Evolutionary conservation across 2,888 invertebrate species (phyloP).

Genomic region (Iphiclides podalirius): DNA sequence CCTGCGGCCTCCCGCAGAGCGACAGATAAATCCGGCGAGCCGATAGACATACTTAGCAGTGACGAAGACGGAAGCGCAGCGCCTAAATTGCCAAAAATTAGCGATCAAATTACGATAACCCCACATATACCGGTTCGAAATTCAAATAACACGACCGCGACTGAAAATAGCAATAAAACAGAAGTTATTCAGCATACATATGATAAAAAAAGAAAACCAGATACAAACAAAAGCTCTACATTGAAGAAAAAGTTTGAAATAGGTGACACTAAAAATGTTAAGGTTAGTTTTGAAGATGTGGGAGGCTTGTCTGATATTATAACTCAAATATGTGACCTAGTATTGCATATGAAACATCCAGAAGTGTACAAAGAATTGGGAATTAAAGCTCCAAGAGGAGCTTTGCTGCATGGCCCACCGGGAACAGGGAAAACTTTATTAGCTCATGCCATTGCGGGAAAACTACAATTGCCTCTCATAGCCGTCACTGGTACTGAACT

Average conservation of each 20-base stretch:
- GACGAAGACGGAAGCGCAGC: slow-evolving; percentile 67
- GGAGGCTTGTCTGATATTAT: slow-evolving; percentile 90
- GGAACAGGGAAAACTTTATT: slow-evolving; percentile 95
- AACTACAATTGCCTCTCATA: slow-evolving; percentile 90
- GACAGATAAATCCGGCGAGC: slow-evolving; percentile 66
- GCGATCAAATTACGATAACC: slow-evolving; percentile 73
- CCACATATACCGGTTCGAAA: slow-evolving; percentile 61
- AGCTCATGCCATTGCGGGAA: slow-evolving; percentile 91
- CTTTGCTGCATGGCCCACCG: slow-evolving; percentile 96
- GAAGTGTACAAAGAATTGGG: slow-evolving; percentile 93
- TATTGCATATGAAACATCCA: slow-evolving; percentile 93
- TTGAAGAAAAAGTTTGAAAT: slow-evolving; percentile 59
- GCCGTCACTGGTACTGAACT: slow-evolving; percentile 95
- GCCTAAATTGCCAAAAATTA: slow-evolving; percentile 71
- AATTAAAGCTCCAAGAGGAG: slow-evolving; percentile 92
- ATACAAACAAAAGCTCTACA: slow-evolving; percentile 36
- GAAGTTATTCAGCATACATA: slow-evolving; percentile 47
- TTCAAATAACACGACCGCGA: slow-evolving; percentile 41
- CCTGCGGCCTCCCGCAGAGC: slow-evolving; percentile 54
- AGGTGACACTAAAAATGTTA: slow-evolving; percentile 57
- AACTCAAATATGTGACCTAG: slow-evolving; percentile 84
- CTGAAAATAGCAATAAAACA: slow-evolving; percentile 44
- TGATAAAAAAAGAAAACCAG: slow-evolving; percentile 65
- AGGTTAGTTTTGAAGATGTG: slow-evolving; percentile 85
- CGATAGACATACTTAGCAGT: slow-evolving; percentile 70